Base-by-base conservation (phyloP, 2,113 vertebrate species). In the Centropristis striata region DNA sequence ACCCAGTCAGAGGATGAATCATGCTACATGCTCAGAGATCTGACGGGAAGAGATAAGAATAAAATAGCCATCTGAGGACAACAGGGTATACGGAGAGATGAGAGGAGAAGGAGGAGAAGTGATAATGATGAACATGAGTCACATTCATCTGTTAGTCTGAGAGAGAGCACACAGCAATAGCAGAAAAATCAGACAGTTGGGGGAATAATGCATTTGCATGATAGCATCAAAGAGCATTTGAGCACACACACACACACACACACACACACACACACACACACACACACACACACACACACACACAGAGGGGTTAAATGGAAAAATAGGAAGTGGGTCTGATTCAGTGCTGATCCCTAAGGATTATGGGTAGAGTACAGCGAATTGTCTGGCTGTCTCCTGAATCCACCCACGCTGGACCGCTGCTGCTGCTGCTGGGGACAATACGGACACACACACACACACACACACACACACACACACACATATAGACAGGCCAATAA, bases 291-390 rank as follows among this genome's bases (percentile, higher is more conserved):
- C 68, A 51, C 51, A 76, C 28, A 69, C 42, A 39, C 28, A 60
- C 36, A 60, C 68, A 77, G 46, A 76, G 39, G 23, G 73, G 53
- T 49, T 81, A 78, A 84, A 71, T 68, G 75, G 71, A 78, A 80
- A 82, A 84, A 88, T 27, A 92, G 85, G 88, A 93, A 90, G 88
- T 77, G 60, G 51, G 79, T 55, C 79, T 88, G 82, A 90, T 82
- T 90, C 79, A 78, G 75, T 32, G 84, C 46, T 80, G 86, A 94
- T 92, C 90, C 86, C 80, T 41, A 10, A 66, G 87, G 90, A 92
- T 93, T 93, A 92, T 74, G 77, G 80, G 84, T 80, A 85, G 86
- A 90, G 77, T 79, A 89, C 55, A 86, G 73, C 4, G 70, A 92
- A 88, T 88, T 92, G 88, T 90, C 79, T 91, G 53, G 49, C 78